Conservation (phyloP, 2,888 invertebrate species). For the Spicauda simplicius region DNA sequence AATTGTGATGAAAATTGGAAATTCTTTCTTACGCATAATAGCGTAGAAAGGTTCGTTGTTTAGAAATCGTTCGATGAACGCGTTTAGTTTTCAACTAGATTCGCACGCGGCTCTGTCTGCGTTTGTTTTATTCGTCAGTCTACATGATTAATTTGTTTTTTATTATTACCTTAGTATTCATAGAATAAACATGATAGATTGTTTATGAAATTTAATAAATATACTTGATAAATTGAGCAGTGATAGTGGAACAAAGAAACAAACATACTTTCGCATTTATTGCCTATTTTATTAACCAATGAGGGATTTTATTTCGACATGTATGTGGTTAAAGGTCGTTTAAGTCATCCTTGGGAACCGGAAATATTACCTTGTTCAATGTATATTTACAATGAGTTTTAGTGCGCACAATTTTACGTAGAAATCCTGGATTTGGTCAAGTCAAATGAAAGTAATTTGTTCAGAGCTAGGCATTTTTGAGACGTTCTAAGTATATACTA, state of each 20-base stretch:
- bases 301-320: not conserved
- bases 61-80: conserved; percentile 7
- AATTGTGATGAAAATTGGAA: conserved; percentile 23
- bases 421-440: too few relatives aligned
- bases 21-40: conserved; percentile 11
- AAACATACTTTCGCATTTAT: not conserved
- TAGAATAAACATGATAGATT: too few relatives aligned
- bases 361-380: not conserved
- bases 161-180: not conserved
- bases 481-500: too few relatives aligned
- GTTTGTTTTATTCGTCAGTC: not conserved
- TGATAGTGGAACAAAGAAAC: too few relatives aligned
- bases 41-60: conserved; percentile 2
- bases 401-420: too few relatives aligned
- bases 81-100: not conserved
- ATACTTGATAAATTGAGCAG: not conserved
- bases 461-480: too few relatives aligned
- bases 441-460: too few relatives aligned
- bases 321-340: conserved; percentile 29
- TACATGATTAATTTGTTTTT: not conserved
- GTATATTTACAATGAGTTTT: too few relatives aligned
- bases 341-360: conserved; percentile 19
- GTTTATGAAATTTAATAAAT: not conserved
- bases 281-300: not conserved
- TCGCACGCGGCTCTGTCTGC: not conserved